Evolutionary conservation across 2,888 invertebrate species (phyloP), one percentile per base, ranked within the genome.

Genomic region (Ryuthela nishihirai): DNA sequence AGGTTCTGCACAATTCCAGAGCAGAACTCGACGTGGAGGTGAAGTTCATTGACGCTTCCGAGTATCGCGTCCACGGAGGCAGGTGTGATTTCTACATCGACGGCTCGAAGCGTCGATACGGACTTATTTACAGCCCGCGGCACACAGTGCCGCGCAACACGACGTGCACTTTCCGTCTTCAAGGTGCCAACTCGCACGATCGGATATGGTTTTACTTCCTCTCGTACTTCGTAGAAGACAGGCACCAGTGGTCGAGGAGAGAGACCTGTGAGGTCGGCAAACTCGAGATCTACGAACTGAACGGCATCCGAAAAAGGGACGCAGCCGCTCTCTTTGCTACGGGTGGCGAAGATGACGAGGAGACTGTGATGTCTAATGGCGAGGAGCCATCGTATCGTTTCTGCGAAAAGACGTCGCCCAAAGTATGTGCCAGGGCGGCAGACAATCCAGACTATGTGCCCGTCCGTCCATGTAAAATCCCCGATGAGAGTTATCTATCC

Each of bases 181-280:
- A 80, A 74, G 80, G 79, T 69, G 47, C 49, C 9, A 49, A 41
- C n/a, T 64, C 66, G 36, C 47, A 53, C n/a, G 66, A 67, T 44
- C 42, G 60, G n/a, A 84, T 91, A 50, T 91, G 91, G 91, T 79
- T 90, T 67, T 89, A 87, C 75, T 90, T 90, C 73, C 83, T 87
- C 65, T 88, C 88, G 65, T 90, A 87, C 76, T 85, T 85, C 67
- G 85, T 88, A 68, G 82, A 87, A 70, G 85, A 67, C 47, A 52
- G 45, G 7, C 62, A 65, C 34, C 66, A 56, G 17, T 67, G 67
- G 67, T 61, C 64, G 1, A 26, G 49, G 10, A 46, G 61, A 12
- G 67, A 67, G 39, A 62, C 62, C n/a, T 67, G 67, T 25, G 66
- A 66, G 38, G 55, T 60, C 6, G 59, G 64, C 18, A 55, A 48